Percentiles rank a stretch among this genome's conserved stretches.
Evolutionary conservation across 1,140 invertebrate genomes (phyloP).

Genomic region (Schlechtendalia chinensis): DNA sequence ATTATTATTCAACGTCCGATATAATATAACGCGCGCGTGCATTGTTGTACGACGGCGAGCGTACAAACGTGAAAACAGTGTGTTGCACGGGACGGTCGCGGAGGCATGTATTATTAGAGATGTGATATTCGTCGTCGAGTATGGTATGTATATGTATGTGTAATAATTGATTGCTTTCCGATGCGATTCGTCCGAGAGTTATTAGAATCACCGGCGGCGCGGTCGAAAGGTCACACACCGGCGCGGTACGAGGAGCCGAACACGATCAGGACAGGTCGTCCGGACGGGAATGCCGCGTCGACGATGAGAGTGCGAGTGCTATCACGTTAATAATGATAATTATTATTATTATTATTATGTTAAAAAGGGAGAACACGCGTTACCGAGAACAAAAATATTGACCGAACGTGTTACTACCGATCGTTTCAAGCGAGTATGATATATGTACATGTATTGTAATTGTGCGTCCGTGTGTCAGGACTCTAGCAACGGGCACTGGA

Average conservation of each 20-base stretch:
- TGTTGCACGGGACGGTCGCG: too few relatives aligned
- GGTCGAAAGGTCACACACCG: conserved; percentile 37
- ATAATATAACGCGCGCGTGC: not conserved
- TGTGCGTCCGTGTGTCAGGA: conserved; percentile 2
- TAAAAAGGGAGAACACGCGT: not conserved
- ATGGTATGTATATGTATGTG: too few relatives aligned
- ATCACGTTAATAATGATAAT: too few relatives aligned
- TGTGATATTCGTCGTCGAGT: not conserved
- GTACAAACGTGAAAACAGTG: conserved; percentile 4
- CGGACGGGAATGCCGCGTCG: too few relatives aligned
- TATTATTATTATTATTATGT: too few relatives aligned
- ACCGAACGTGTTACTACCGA: not conserved
- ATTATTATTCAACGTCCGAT: conserved; percentile 11
- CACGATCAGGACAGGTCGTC: too few relatives aligned
- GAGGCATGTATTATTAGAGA: too few relatives aligned
- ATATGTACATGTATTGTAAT: not conserved
- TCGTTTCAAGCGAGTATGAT: conserved; percentile 32
- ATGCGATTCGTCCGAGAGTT: conserved; percentile 37
- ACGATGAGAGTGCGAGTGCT: not conserved
- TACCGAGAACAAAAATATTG: conserved; percentile 26
- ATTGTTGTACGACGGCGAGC: not conserved
- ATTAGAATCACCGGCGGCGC: conserved; percentile 33
- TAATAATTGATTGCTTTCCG: conserved; percentile 47
- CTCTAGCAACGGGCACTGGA: not conserved
- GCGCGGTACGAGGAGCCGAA: too few relatives aligned